phyloP scores from a whole-genome alignment of 2,888 invertebrate genomes.

The Serrognathus titanus region DNA sequence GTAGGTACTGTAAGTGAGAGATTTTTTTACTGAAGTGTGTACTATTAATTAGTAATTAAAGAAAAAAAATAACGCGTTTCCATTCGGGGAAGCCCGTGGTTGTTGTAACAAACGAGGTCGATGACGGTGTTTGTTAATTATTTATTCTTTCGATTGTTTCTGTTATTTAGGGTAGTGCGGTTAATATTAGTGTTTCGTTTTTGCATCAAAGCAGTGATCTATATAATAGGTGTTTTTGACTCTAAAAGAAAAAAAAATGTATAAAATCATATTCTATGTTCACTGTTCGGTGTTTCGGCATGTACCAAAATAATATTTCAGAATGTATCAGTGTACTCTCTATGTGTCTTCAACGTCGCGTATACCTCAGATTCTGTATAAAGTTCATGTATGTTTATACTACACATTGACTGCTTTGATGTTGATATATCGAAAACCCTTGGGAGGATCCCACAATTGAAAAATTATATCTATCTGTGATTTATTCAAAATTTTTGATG shows the following conservation, averaged over 20 bases:
- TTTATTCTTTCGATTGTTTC: conserved; percentile 36
- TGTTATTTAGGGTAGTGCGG: conserved; percentile 31
- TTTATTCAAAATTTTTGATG: conserved; percentile 59
- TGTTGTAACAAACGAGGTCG: conserved; percentile 39
- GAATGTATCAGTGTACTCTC: conserved; percentile 43
- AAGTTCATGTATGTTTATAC: conserved; percentile 38
- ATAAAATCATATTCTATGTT: conserved; percentile 35
- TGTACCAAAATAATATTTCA: conserved; percentile 33
- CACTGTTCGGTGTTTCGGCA: conserved; percentile 37
- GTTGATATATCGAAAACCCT: conserved; percentile 38
- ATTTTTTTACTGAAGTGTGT: conserved; percentile 41
- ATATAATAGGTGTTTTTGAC: conserved; percentile 43
- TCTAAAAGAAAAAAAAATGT: conserved; percentile 28
- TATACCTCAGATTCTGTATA: conserved; percentile 52
- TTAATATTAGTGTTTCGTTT: conserved; percentile 36
- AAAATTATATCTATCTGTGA: conserved; percentile 58
- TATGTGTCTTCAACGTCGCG: conserved; percentile 54
- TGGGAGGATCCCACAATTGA: conserved; percentile 23
- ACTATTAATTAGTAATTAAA: conserved; percentile 1
- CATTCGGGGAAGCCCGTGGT: conserved; percentile 26
- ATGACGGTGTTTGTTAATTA: conserved; percentile 50
- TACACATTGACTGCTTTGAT: conserved; percentile 48
- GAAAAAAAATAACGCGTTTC: not conserved
- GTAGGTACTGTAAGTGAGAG: conserved; percentile 43
- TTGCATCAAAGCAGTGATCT: conserved; percentile 47